These are phyloP conservation scores for Kryptopterus vitreolus DNA, from an alignment of 2,797 vertebrate species.

Conservation along the genomic window DNA sequence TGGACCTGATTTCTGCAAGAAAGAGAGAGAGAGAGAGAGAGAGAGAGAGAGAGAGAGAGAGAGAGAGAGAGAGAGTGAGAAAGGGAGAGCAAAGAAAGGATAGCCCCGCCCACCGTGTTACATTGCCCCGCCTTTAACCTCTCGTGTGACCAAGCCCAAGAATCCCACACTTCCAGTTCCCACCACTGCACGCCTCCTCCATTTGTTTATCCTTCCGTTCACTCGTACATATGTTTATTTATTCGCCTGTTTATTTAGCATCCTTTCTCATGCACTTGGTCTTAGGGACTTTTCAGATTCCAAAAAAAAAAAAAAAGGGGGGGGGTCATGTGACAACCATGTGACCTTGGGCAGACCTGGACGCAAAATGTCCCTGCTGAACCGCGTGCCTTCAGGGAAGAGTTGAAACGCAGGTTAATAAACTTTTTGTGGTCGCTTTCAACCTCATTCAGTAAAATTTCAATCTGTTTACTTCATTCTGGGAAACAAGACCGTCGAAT, in stretches of 20 bases:
- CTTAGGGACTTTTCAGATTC: slow-evolving; percentile 40
- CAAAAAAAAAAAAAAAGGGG: slow-evolving; percentile 43
- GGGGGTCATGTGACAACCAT: slow-evolving; percentile 53
- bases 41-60: not conserved
- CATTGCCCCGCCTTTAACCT: slow-evolving; percentile 52
- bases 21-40: slow-evolving; percentile 56
- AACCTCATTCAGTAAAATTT: slow-evolving; percentile 27
- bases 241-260: slow-evolving; percentile 63
- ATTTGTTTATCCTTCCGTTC: slow-evolving; percentile 70
- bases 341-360: slow-evolving; percentile 29
- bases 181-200: slow-evolving; percentile 63
- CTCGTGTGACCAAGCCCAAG: slow-evolving; percentile 62
- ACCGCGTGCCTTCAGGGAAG: not conserved
- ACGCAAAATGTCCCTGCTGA: slow-evolving; percentile 20
- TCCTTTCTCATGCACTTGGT: slow-evolving; percentile 66
- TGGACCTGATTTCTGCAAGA: slow-evolving; percentile 56
- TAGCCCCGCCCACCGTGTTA: slow-evolving; percentile 62
- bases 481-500: not conserved
- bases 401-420: slow-evolving; percentile 48
- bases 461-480: not conserved
- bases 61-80: not conserved
- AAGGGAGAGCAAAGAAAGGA: slow-evolving; percentile 25
- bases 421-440: not conserved
- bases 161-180: slow-evolving; percentile 71
- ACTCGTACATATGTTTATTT: slow-evolving; percentile 71